Evolutionary conservation across 2,797 vertebrate genomes (phyloP).

Genomic region (Muscicapa comitata): DNA sequence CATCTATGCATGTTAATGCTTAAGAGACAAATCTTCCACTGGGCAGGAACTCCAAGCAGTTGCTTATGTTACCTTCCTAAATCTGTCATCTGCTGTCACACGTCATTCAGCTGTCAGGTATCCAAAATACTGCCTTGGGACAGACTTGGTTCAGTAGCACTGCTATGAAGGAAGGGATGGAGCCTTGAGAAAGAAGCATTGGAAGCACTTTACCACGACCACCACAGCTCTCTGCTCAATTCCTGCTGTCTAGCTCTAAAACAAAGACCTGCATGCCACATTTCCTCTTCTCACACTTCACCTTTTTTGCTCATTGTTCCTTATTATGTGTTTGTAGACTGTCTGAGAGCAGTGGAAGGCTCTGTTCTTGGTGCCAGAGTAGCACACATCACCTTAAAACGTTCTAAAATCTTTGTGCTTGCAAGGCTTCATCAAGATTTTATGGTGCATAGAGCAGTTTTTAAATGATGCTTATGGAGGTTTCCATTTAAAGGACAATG

Average conservation of each 20-base stretch:
- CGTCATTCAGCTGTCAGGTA: background rate
- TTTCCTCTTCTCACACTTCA: background rate
- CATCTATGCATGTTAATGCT: background rate
- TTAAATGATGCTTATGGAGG: background rate
- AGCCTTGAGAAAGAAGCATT: background rate
- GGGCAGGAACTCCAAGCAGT: background rate
- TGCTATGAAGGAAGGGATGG: background rate
- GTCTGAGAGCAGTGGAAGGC: background rate
- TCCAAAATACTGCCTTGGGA: background rate
- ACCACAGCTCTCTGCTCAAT: background rate
- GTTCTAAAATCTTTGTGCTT: background rate
- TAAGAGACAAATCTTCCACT: background rate
- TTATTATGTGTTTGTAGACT: background rate
- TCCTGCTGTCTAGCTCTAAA: background rate
- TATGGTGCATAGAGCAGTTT: background rate
- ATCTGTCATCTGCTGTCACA: background rate
- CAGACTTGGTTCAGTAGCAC: background rate
- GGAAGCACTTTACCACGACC: background rate
- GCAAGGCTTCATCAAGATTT: background rate
- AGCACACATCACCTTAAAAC: background rate
- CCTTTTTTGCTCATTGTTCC: background rate
- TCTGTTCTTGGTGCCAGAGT: background rate
- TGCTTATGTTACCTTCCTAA: background rate
- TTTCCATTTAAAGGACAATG: background rate
- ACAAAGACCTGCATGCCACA: background rate